Base-by-base conservation (phyloP, 2,888 invertebrate genomes). In the Drosophila sordidula region DNA sequence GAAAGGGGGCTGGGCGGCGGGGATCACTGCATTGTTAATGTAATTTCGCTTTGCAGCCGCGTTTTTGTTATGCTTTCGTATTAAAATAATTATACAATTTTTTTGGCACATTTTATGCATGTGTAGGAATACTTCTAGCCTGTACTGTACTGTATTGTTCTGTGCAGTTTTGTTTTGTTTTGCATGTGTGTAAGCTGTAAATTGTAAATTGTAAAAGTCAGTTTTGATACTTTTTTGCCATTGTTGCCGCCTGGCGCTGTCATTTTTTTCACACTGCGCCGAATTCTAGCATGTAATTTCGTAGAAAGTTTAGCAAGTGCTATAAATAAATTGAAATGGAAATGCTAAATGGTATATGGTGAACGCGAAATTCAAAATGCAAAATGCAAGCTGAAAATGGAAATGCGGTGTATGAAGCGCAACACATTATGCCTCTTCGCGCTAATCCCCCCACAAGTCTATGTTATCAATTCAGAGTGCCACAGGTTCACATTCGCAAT, bases 11-110 rank as follows among this genome's bases (percentile, higher is more conserved):
- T 8, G 9, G 12, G 25, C 3, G 6, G 22, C n/a, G 34, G 42
- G 14, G 45, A 57, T 58, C 63, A 68, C 84, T 84, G 89, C 83
- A 84, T 84, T 84, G 83, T 84, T 84, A 84, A 84, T 84, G 83
- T 84, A 89, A 84, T 84, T 84, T 89, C 70, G 68, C 81, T 84
- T 87, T 80, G 78, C 74, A 70, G 69, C 67, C 68, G 47, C 69
- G 59, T 82, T 78, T 65, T 73, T 70, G 68, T 86, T 80, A 62
- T 76, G 71, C 81, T 87, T 86, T 84, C 73, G 83, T 87, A 89
- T 84, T 84, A 87, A 84, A 84, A 84, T 89, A 84, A 84, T 84
- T 89, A 82, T 79, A 82, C n/a, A 63, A 45, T 75, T 79, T 81
- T 74, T 80, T 78, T 67, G 34, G 44, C 14, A 59, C 51, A 71